Conservation (phyloP, 2,888 invertebrate species). For the Acronicta leporina region DNA sequence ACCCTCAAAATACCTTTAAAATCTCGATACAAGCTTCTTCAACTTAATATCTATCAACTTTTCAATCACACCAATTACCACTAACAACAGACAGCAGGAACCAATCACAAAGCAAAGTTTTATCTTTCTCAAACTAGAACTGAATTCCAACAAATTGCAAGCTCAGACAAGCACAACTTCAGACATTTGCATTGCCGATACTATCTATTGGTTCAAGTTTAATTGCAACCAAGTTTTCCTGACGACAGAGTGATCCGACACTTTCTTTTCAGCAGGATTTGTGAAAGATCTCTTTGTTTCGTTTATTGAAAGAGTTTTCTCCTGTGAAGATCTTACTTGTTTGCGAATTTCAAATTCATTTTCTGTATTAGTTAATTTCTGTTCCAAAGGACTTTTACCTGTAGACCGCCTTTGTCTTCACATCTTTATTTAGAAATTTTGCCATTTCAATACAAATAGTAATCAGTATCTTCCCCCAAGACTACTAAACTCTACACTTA, state of each 20-base stretch:
- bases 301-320: conserved; percentile 21
- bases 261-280: conserved; percentile 29
- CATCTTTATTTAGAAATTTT: too few relatives aligned
- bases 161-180: conserved; percentile 45
- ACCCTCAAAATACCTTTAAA: not conserved
- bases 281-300: conserved; percentile 21
- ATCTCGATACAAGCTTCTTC: not conserved
- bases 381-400: too few relatives aligned
- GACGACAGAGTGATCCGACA: conserved; percentile 20
- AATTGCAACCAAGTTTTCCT: conserved; percentile 42
- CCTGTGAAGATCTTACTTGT: not conserved
- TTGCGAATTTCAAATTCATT: not conserved
- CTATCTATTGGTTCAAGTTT: conserved; percentile 45
- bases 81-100: conserved; percentile 26
- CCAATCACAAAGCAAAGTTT: conserved; percentile 49
- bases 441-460: too few relatives aligned
- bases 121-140: conserved; percentile 42
- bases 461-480: too few relatives aligned
- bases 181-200: conserved; percentile 58
- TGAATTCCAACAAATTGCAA: conserved; percentile 52
- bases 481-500: too few relatives aligned
- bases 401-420: too few relatives aligned
- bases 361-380: not conserved
- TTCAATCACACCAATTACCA: conserved; percentile 11
- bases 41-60: conserved; percentile 11